These are phyloP conservation scores for Araneus ventricosus DNA, from an alignment of 1,140 invertebrate species.

Conservation along the genomic window DNA sequence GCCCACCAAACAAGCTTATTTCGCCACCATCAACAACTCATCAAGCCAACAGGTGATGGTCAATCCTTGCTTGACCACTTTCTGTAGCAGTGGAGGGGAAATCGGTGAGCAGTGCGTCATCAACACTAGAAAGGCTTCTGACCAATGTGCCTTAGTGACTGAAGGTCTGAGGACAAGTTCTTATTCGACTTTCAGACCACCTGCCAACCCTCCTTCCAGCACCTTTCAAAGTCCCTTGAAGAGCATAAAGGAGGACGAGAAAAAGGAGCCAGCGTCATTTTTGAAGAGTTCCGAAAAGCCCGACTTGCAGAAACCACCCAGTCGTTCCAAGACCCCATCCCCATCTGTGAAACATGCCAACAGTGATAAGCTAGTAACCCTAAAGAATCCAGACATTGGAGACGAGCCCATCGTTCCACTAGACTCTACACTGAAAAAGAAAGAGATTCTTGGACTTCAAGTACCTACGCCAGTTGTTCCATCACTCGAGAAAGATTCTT, in stretches of 20 bases:
- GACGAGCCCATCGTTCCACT: conserved; percentile 42
- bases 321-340: conserved; percentile 1
- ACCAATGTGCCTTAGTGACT: conserved; percentile 62
- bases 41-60: conserved; percentile 40
- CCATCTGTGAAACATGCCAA: conserved; percentile 2
- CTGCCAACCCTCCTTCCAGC: conserved; percentile 32
- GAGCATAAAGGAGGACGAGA: conserved; percentile 16
- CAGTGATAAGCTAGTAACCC: not conserved
- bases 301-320: not conserved
- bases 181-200: conserved; percentile 69
- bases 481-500: conserved; percentile 30
- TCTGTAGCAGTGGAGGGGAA: conserved; percentile 18
- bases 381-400: conserved; percentile 63
- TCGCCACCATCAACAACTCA: conserved; percentile 37
- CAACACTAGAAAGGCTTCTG: conserved; percentile 35
- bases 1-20: conserved; percentile 60
- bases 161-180: conserved; percentile 55
- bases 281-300: not conserved
- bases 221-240: conserved; percentile 44
- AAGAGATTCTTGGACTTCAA: conserved; percentile 40
- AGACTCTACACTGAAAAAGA: conserved; percentile 48
- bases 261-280: not conserved
- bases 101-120: conserved; percentile 64
- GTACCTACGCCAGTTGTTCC: conserved; percentile 64
- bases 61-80: conserved; percentile 56